phyloP scores from a whole-genome alignment of 1,140 invertebrate species.

The Hypsibius dujardini region DNA sequence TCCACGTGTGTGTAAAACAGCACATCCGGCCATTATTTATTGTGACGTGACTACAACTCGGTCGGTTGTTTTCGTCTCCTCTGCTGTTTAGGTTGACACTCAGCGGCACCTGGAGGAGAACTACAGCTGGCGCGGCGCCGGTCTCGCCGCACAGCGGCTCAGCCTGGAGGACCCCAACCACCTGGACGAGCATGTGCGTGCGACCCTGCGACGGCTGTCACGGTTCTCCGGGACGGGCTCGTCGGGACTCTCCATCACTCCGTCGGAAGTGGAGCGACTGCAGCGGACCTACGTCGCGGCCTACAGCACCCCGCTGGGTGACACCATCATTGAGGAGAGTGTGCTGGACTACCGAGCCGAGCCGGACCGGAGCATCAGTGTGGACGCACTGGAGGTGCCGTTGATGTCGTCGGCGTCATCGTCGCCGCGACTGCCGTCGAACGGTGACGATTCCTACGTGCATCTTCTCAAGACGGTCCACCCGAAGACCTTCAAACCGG shows the following conservation, averaged over 20 bases:
- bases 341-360: neutral
- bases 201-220: neutral
- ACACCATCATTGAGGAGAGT: constrained; percentile 12
- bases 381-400: neutral
- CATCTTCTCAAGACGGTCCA: too few species aligned
- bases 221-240: neutral
- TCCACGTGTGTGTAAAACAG: neutral
- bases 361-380: neutral
- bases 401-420: neutral
- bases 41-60: neutral
- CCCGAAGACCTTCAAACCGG: neutral
- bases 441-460: neutral
- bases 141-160: neutral
- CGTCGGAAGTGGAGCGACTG: neutral
- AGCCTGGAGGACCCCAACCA: constrained; percentile 9
- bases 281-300: neutral
- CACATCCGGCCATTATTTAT: neutral
- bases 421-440: neutral
- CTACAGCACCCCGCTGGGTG: constrained; percentile 14
- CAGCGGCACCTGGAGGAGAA: neutral
- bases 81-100: neutral
- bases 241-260: neutral
- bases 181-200: neutral
- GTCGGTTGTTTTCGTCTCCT: neutral
- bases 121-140: neutral